Evolutionary conservation across 2,888 invertebrate species (phyloP).

Genomic region (Limnephilus marmoratus): DNA sequence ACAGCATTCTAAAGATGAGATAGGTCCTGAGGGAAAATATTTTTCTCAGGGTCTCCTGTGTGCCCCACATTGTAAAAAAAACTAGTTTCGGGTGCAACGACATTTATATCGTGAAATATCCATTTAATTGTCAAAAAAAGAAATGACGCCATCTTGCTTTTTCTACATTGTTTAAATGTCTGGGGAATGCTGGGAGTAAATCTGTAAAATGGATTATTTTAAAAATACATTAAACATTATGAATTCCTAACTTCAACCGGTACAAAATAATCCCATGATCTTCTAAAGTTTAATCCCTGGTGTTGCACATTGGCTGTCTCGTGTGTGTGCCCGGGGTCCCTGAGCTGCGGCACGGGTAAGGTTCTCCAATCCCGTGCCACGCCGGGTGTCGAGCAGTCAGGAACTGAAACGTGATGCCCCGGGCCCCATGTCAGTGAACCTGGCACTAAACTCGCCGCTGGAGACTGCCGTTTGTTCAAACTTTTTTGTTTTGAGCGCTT

Average conservation of each 20-base stretch:
- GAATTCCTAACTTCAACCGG: not conserved
- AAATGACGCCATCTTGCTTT: not conserved
- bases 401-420: constrained; percentile 11
- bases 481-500: constrained; percentile 48
- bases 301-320: not conserved
- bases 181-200: not conserved
- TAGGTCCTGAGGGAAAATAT: too few species aligned
- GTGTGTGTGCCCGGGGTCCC: not conserved
- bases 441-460: constrained; percentile 16
- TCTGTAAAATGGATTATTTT: not conserved
- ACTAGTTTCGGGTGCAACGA: not conserved
- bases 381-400: not conserved
- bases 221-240: not conserved
- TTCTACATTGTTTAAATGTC: not conserved
- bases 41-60: too few species aligned
- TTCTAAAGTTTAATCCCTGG: not conserved
- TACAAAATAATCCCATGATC: not conserved
- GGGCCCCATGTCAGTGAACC: constrained; percentile 40
- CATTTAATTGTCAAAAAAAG: not conserved
- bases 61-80: too few species aligned
- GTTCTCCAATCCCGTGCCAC: not conserved
- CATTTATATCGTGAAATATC: not conserved
- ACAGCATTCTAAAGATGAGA: too few species aligned
- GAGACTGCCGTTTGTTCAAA: constrained; percentile 40
- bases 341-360: not conserved